A percentile compares a stretch with the other conserved stretches of the same genome.
phyloP scores from a whole-genome alignment of 2,888 invertebrate species.

The Tribolium freemani region DNA sequence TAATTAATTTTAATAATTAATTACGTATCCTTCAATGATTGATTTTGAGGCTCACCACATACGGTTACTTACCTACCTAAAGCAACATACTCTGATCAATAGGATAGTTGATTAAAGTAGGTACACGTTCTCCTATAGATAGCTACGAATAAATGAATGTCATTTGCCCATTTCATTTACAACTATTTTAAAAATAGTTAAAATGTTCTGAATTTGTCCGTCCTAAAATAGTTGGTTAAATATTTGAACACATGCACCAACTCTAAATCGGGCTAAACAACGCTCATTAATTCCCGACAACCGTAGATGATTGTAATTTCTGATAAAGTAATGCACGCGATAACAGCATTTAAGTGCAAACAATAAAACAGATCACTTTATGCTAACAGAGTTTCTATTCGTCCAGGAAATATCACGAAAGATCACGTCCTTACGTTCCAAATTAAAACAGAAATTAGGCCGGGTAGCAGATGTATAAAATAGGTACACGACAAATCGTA shows the following conservation, averaged over 20 bases:
- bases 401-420: not conserved
- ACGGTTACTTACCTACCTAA: not conserved
- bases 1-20: too few species aligned
- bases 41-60: not conserved
- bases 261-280: not conserved
- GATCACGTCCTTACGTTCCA: not conserved
- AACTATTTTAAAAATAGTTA: too few species aligned
- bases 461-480: slow-evolving; percentile 9
- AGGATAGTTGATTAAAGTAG: not conserved
- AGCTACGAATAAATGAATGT: not conserved
- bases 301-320: not conserved
- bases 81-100: not conserved
- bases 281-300: not conserved
- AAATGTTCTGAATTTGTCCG: too few species aligned
- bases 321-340: not conserved
- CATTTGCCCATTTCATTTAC: too few species aligned
- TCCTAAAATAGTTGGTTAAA: too few species aligned
- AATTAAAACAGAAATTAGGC: slow-evolving; percentile 1
- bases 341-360: not conserved
- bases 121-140: not conserved
- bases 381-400: not conserved
- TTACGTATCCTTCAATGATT: slow-evolving; percentile 3
- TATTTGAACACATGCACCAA: not conserved
- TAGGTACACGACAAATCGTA: not conserved
- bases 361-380: not conserved